Base-by-base conservation (phyloP, 2,797 vertebrate genomes). In the Threskiornis aethiopicus region DNA sequence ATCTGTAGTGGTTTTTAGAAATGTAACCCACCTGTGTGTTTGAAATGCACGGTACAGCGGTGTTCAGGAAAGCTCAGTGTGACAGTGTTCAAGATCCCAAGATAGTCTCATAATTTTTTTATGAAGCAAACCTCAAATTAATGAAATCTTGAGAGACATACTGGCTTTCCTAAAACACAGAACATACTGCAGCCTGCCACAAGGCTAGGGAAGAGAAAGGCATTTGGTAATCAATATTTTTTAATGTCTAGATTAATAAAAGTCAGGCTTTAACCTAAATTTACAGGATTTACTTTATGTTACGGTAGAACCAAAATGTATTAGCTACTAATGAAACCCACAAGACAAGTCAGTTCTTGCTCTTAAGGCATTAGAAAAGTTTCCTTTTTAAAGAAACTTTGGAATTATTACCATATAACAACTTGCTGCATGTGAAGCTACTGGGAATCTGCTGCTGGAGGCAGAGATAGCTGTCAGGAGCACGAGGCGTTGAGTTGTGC, bases 361-460 rank as follows among this genome's bases (percentile, higher is more conserved):
- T 64, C 51, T 80, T 76, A 73, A 77, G 71, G 67, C 55, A 39
- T 77, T 88, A 54, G 26, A 66, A 90, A 85, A 86, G 25, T 79
- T 95, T 84, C 12, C n/a, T 76, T 92, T 72, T 76, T 33, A 64
- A 66, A 90, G 59, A 93, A 93, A 87, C 51, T 90, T 96, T 37
- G 28, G 39, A 89, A 79, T 76, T 90, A 80, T 83, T 84, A 73
- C 66, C 35, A 24, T 51, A 18, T 59, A 95, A 86, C 42, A 80
- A 73, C 41, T 84, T 82, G n/a, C 78, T 77, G 55, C 33, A 20
- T 64, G 41, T 55, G 84, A 67, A 89, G 17, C 78, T 84, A 35
- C 81, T 67, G 64, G 70, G 55, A 89, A 72, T 79, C 72, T 72
- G 62, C 44, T 90, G 70, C 76, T 84, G 77, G 31, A 91, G 35